Evolutionary conservation across 2,113 vertebrate species (phyloP).

Genomic region (Chelonoidis abingdonii): DNA sequence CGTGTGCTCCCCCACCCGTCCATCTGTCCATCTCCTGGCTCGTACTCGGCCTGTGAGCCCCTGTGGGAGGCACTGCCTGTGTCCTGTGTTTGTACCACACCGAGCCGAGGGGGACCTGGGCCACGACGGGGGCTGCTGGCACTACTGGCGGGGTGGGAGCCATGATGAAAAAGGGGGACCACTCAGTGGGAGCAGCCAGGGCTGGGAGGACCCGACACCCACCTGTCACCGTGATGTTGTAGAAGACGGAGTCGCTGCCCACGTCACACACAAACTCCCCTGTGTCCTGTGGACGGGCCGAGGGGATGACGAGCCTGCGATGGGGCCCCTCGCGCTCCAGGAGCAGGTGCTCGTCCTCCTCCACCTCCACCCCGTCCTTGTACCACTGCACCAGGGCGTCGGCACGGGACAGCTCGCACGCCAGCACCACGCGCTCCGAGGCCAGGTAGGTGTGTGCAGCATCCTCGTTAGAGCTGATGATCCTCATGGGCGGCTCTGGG

Average conservation of each 20-base stretch:
- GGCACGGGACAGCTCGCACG: constrained; percentile 88
- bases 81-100: no score
- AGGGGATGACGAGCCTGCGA: constrained; percentile 86
- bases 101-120: no score
- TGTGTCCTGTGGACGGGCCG: constrained; percentile 81
- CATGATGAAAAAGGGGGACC: background rate
- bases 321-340: constrained; percentile 86
- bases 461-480: constrained; percentile 84
- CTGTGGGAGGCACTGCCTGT: no score
- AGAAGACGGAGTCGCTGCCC: constrained; percentile 88
- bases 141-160: no score
- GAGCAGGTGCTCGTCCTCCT: constrained; percentile 78
- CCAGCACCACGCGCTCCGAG: constrained; percentile 87
- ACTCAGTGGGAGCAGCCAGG: background rate
- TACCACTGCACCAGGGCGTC: constrained; percentile 87
- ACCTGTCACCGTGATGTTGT: constrained; percentile 93
- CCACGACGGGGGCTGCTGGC: no score
- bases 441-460: constrained; percentile 82
- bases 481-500: constrained; percentile 87
- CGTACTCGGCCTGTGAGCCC: no score
- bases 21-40: no score
- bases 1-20: no score
- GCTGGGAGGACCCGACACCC: background rate
- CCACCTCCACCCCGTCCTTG: constrained; percentile 89
- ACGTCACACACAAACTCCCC: constrained; percentile 93